Evolutionary conservation across 2,888 invertebrate species (phyloP), one percentile per base, ranked within the genome.

Genomic region (Achlya flavicornis): DNA sequence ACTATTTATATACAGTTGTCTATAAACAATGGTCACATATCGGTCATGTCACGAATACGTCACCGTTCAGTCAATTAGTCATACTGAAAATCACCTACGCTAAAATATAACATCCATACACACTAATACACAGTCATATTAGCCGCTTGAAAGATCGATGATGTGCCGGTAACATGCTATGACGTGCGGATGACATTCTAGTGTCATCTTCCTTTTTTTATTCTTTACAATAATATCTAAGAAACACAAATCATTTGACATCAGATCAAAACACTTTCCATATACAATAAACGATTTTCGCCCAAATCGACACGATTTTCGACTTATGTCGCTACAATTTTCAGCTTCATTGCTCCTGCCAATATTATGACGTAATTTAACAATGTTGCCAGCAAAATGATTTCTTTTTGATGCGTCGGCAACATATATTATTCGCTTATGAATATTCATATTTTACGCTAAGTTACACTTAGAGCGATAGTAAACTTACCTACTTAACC

Each of bases 251-350:
- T 16, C 14, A 48, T 1, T 48, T n/a, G 46, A n/a, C n/a, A n/a
- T n/a, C n/a, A n/a, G n/a, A 48, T 16, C n/a, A 16, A n/a, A 48
- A 16, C 48, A 1, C 26, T 5, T 16, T 48, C 46, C 57, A 19
- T 61, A 59, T 66, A 68, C 64, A 63, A 66, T 66, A 71, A 74
- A 66, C 71, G 63, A 68, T 66, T 72, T 63, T 32, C 59, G 38
- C 46, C 63, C 16, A 43, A 66, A 63, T 61, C 41, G 16, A 26
- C 53, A 63, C 58, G 64, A 53, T 53, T 53, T 53, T 53, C 16
- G 16, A 53, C 10, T 64, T 38, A 63, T 68, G 61, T 64, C 58
- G 59, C 65, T 65, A 66, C 65, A 72, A 74, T 72, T 72, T 72
- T 71, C 72, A 62, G 65, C 64, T 35, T n/a, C 64, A 61, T 59